Evolutionary conservation across 2,888 invertebrate species (phyloP).

Genomic region (Heliconius ismenius): DNA sequence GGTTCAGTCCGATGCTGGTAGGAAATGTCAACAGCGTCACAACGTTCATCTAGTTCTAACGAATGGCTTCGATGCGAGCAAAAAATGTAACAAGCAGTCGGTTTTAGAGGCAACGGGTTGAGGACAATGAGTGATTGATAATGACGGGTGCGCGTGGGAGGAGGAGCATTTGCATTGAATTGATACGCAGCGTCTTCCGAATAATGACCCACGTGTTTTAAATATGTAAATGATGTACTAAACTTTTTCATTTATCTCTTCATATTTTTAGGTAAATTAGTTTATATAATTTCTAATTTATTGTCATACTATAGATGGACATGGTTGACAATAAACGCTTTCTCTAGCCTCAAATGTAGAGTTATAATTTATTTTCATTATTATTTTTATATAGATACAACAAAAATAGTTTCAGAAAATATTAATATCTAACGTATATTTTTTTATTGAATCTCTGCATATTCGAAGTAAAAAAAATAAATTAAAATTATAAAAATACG

Average conservation of each 20-base stretch:
- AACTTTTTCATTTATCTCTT: not conserved
- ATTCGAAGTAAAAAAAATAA: not conserved
- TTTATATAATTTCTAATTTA: constrained; percentile 7
- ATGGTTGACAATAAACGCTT: constrained; percentile 72
- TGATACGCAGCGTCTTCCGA: constrained; percentile 64
- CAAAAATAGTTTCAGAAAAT: not conserved
- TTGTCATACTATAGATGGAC: constrained; percentile 51
- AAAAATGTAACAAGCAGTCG: constrained; percentile 61
- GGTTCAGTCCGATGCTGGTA: constrained; percentile 64
- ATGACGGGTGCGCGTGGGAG: constrained; percentile 65
- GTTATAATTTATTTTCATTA: constrained; percentile 69
- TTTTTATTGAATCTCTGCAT: not conserved
- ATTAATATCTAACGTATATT: not conserved
- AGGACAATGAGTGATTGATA: constrained; percentile 75
- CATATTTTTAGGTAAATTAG: not conserved
- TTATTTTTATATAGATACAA: constrained; percentile 40
- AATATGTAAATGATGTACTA: constrained; percentile 18
- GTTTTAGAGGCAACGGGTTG: constrained; percentile 48
- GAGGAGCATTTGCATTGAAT: constrained; percentile 76
- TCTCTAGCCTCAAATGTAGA: constrained; percentile 77
- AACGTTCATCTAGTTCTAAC: constrained; percentile 64
- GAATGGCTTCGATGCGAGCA: constrained; percentile 64
- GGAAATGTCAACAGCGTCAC: constrained; percentile 72
- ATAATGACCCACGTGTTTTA: constrained; percentile 63
- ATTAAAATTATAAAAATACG: not conserved